Percentiles rank a stretch among this genome's conserved stretches.
Evolutionary conservation across 2,113 vertebrate genomes (phyloP).

Genomic region (Entosphenus tridentatus): DNA sequence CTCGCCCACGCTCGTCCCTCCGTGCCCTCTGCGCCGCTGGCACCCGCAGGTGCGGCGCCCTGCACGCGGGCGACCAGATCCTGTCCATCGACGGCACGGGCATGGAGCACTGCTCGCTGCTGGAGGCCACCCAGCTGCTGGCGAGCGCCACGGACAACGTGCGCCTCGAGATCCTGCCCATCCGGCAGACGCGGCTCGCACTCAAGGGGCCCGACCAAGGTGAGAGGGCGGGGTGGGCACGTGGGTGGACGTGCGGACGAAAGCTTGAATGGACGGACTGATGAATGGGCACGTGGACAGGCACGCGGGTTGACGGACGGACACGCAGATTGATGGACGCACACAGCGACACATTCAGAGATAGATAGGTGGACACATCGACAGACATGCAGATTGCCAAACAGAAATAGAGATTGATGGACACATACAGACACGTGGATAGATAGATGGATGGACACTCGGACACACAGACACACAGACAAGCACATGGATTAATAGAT

Average conservation of each 20-base stretch:
- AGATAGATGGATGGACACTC: background rate
- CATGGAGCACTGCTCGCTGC: conserved; percentile 63
- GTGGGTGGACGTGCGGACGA: background rate
- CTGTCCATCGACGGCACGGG: conserved; percentile 74
- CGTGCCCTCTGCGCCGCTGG: background rate
- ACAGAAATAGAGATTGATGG: background rate
- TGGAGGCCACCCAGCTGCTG: conserved; percentile 73
- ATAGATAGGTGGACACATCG: background rate
- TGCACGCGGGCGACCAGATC: conserved; percentile 59
- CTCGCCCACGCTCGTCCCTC: too few species aligned
- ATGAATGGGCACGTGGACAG: background rate
- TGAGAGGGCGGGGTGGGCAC: conserved; percentile 16
- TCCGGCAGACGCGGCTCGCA: conserved; percentile 42
- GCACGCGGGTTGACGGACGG: background rate
- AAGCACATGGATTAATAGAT: background rate
- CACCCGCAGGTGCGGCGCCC: conserved; percentile 41
- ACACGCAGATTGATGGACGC: background rate
- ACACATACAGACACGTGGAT: background rate
- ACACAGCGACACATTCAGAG: background rate
- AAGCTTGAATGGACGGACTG: background rate
- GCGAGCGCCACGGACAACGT: conserved; percentile 43
- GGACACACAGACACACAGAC: background rate
- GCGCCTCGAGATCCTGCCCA: conserved; percentile 62
- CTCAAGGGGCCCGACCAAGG: conserved; percentile 58
- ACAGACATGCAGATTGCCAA: background rate